Percentiles rank a stretch among this genome's conserved stretches.
Evolutionary conservation across 2,888 invertebrate genomes (phyloP).

Genomic region (Lordiphosa andalusiaca): DNA sequence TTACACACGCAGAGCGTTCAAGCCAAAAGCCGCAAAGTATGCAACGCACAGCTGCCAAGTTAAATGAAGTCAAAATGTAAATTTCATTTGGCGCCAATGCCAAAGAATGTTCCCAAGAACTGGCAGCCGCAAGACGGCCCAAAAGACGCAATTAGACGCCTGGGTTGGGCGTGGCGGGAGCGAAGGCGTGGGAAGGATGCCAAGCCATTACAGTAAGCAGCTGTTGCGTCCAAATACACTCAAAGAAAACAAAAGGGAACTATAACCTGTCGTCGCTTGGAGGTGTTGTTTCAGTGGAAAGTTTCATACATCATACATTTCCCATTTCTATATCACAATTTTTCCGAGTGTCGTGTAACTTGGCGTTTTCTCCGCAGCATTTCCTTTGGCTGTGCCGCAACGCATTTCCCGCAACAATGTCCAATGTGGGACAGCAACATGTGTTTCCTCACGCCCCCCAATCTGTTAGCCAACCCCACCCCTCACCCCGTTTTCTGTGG

Average conservation of each 20-base stretch:
- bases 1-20: conserved; percentile 1
- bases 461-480: neutral
- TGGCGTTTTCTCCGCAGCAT: neutral
- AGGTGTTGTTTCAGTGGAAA: too few species aligned
- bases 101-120: conserved; percentile 23
- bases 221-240: conserved; percentile 46
- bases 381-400: conserved; percentile 21
- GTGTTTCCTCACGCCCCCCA: conserved; percentile 31
- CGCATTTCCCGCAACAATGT: conserved; percentile 20
- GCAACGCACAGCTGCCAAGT: conserved; percentile 46
- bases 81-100: conserved; percentile 56
- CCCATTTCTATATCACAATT: too few species aligned
- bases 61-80: conserved; percentile 72
- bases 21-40: conserved; percentile 22
- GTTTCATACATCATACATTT: too few species aligned
- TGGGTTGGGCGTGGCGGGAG: conserved; percentile 10
- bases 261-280: too few species aligned
- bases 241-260: neutral
- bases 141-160: conserved; percentile 55
- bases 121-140: conserved; percentile 34
- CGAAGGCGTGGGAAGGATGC: conserved; percentile 8
- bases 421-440: conserved; percentile 50
- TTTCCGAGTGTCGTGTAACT: neutral
- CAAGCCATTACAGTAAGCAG: conserved; percentile 54
- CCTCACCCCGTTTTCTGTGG: conserved; percentile 13